phyloP scores from a whole-genome alignment of 1,140 invertebrate species.

The Triops cancriformis region DNA sequence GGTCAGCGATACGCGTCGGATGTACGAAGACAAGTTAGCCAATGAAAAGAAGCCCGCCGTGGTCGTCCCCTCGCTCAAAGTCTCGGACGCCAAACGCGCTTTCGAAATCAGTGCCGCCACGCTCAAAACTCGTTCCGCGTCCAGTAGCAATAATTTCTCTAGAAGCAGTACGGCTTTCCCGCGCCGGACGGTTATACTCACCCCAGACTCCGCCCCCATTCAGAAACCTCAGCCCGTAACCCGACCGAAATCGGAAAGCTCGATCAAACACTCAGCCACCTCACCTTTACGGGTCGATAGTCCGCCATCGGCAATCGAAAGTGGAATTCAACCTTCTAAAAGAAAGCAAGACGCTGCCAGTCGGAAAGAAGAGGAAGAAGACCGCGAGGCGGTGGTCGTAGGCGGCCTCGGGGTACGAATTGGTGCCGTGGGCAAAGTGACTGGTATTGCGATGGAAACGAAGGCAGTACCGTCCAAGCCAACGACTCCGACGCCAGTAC shows the following conservation, averaged over 20 bases:
- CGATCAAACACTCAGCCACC: neutral
- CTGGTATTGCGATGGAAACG: conserved; percentile 24
- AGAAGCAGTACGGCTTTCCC: conserved; percentile 18
- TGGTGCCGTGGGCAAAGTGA: conserved; percentile 25
- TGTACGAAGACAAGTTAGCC: conserved; percentile 23
- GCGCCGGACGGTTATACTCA: conserved; percentile 26
- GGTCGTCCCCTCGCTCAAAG: conserved; percentile 34
- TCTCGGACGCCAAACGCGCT: conserved; percentile 36
- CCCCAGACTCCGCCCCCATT: conserved; percentile 11
- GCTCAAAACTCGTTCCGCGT: conserved; percentile 14
- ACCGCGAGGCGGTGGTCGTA: conserved; percentile 22
- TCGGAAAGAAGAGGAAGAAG: conserved; percentile 18
- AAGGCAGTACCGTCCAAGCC: conserved; percentile 4
- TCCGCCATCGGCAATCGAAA: neutral
- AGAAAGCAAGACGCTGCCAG: neutral
- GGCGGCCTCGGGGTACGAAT: conserved; percentile 27
- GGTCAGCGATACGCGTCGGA: conserved; percentile 26
- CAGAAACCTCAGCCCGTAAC: neutral
- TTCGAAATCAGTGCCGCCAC: conserved; percentile 33
- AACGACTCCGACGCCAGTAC: neutral
- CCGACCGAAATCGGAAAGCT: neutral
- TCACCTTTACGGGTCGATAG: neutral
- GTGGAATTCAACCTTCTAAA: neutral
- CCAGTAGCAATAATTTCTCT: neutral
- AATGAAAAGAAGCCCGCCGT: conserved; percentile 30